Conservation (phyloP, 2,113 vertebrate genomes). For the Crypturellus undulatus region DNA sequence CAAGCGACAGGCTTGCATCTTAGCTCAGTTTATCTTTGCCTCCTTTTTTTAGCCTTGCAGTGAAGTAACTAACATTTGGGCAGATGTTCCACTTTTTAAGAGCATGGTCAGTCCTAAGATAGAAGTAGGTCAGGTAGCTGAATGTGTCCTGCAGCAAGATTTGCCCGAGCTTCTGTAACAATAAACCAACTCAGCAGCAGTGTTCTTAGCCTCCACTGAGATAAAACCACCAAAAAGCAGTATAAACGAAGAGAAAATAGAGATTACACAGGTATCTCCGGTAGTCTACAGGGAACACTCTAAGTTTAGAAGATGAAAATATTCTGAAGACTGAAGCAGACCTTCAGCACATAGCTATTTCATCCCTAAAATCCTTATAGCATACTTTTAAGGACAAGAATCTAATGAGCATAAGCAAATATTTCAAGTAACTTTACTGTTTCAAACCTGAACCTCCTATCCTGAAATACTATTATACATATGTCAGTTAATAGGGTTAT, state of each 20-base stretch:
- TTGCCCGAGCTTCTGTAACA: background rate
- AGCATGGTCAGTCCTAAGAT: background rate
- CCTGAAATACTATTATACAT: background rate
- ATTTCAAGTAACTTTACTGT: background rate
- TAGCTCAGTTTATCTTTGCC: background rate
- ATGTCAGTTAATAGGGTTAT: background rate
- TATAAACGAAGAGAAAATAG: background rate
- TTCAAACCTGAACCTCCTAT: background rate
- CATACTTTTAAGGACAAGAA: background rate
- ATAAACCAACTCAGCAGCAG: background rate
- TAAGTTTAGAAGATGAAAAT: background rate
- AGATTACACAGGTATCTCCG: background rate
- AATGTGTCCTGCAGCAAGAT: background rate
- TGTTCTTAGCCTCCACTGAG: background rate
- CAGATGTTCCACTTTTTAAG: background rate
- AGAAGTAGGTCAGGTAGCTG: slow-evolving; percentile 43
- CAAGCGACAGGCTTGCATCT: background rate
- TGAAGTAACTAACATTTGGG: background rate
- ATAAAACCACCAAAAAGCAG: background rate
- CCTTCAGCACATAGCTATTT: background rate
- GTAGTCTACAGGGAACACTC: background rate
- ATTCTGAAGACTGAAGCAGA: background rate
- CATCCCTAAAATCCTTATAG: background rate
- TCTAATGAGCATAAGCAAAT: background rate
- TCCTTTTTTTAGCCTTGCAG: background rate